A percentile compares a stretch with the other conserved stretches of the same genome.
Evolutionary conservation across 2,797 vertebrate species (phyloP).

Genomic region (Artibeus lituratus): DNA sequence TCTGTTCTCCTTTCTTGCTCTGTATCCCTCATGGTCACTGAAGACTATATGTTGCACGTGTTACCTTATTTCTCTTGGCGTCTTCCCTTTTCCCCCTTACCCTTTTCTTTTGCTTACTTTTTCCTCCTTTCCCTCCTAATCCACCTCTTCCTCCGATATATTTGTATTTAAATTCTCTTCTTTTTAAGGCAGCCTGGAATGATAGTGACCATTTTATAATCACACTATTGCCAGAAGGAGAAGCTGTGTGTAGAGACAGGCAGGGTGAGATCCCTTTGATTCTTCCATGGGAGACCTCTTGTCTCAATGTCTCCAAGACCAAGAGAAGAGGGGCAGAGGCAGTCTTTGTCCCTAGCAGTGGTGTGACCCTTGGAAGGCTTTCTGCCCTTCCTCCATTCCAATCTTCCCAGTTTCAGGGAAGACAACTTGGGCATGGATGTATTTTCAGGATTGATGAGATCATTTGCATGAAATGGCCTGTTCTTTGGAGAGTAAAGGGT

Average conservation of each 20-base stretch:
- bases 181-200: background rate
- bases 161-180: background rate
- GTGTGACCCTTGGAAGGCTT: accelerated
- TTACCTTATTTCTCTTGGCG: background rate
- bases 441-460: background rate
- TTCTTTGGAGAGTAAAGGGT: background rate
- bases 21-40: background rate
- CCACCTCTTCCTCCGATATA: background rate
- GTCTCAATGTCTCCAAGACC: accelerated
- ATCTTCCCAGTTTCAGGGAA: background rate
- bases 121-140: background rate
- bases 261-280: too few relatives aligned
- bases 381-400: background rate
- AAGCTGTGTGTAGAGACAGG: background rate
- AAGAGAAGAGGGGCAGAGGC: background rate
- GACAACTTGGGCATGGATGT: accelerated
- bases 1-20: background rate
- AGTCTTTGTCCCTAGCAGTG: accelerated
- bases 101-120: background rate
- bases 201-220: background rate
- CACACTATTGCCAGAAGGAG: too few relatives aligned
- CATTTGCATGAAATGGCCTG: background rate
- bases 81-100: accelerated
- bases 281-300: accelerated
- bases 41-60: accelerated